Percentiles rank a stretch among this genome's conserved stretches.
Evolutionary conservation across 2,113 vertebrate genomes (phyloP).

Genomic region (Phyllopteryx taeniolatus): DNA sequence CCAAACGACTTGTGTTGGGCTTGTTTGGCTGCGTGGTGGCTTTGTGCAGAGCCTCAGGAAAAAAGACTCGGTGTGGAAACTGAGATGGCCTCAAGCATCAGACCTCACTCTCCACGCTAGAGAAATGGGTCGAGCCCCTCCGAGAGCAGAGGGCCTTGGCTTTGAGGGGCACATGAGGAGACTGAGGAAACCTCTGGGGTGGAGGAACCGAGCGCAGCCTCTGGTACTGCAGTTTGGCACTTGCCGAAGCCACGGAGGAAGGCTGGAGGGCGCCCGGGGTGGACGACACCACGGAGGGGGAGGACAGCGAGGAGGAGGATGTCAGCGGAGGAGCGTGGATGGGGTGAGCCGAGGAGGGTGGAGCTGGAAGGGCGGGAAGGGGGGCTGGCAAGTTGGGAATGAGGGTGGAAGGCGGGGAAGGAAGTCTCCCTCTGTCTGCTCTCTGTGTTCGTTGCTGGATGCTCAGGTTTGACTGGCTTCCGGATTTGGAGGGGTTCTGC

Average conservation of each 20-base stretch:
- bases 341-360: slow-evolving; percentile 68
- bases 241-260: slow-evolving; percentile 72
- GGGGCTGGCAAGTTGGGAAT: slow-evolving; percentile 56
- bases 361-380: slow-evolving; percentile 71
- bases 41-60: slow-evolving; percentile 60
- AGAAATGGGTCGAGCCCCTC: slow-evolving; percentile 87
- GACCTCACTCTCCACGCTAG: slow-evolving; percentile 90
- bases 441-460: slow-evolving; percentile 70
- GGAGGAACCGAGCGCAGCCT: slow-evolving; percentile 75
- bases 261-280: slow-evolving; percentile 69
- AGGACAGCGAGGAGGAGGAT: slow-evolving; percentile 74
- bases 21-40: slow-evolving; percentile 56
- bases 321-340: slow-evolving; percentile 63
- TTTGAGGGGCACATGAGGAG: slow-evolving; percentile 77
- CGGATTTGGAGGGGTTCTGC: slow-evolving; percentile 78
- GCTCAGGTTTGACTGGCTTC: slow-evolving; percentile 85
- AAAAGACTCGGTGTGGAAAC: slow-evolving; percentile 53
- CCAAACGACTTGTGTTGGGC: slow-evolving; percentile 22
- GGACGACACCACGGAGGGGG: slow-evolving; percentile 71
- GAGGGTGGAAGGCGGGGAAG: slow-evolving; percentile 63
- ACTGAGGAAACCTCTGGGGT: slow-evolving; percentile 72
- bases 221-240: slow-evolving; percentile 80
- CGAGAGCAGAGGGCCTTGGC: slow-evolving; percentile 83
- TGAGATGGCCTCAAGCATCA: slow-evolving; percentile 58
- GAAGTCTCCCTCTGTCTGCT: slow-evolving; percentile 55